These are phyloP conservation scores for Torymus auratus DNA, from an alignment of 2,888 invertebrate species.

Conservation along the genomic window DNA sequence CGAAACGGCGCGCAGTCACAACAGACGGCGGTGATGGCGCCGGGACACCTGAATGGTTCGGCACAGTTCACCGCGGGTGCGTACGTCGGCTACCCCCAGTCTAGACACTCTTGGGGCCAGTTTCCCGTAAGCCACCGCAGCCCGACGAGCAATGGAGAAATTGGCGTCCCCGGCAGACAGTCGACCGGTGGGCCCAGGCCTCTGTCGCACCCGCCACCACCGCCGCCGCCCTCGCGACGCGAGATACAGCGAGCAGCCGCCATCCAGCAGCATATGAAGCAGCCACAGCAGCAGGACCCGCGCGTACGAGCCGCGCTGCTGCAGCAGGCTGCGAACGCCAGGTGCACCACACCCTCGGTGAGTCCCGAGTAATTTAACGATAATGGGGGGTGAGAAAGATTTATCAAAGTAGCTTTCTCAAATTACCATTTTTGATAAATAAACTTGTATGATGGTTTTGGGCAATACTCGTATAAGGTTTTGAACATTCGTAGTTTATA, in stretches of 20 bases:
- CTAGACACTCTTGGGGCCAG: slow-evolving; percentile 77
- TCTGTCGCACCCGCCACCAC: slow-evolving; percentile 72
- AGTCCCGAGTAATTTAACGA: slow-evolving; percentile 61
- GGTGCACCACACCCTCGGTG: slow-evolving; percentile 73
- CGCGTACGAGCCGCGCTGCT: slow-evolving; percentile 33
- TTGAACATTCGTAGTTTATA: too few species aligned
- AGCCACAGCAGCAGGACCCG: slow-evolving; percentile 34
- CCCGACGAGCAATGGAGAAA: slow-evolving; percentile 57
- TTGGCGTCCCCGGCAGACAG: neutral
- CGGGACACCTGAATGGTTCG: slow-evolving; percentile 76
- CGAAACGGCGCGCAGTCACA: slow-evolving; percentile 73
- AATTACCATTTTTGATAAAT: neutral
- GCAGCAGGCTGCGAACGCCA: slow-evolving; percentile 62
- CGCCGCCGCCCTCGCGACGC: slow-evolving; percentile 69
- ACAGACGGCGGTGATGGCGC: slow-evolving; percentile 72
- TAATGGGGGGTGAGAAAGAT: neutral
- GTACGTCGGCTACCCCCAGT: slow-evolving; percentile 78
- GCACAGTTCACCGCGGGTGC: slow-evolving; percentile 77
- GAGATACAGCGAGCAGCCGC: slow-evolving; percentile 67
- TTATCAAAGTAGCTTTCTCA: neutral
- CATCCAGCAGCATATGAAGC: slow-evolving; percentile 60
- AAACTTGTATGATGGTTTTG: neutral
- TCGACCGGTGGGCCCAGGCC: slow-evolving; percentile 63
- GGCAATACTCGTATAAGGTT: too few species aligned
- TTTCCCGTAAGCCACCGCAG: slow-evolving; percentile 61